A percentile compares a stretch with the other conserved stretches of the same genome.
These are phyloP conservation scores for Megalops cyprinoides DNA, from an alignment of 2,797 vertebrate species.

Conservation along the genomic window DNA sequence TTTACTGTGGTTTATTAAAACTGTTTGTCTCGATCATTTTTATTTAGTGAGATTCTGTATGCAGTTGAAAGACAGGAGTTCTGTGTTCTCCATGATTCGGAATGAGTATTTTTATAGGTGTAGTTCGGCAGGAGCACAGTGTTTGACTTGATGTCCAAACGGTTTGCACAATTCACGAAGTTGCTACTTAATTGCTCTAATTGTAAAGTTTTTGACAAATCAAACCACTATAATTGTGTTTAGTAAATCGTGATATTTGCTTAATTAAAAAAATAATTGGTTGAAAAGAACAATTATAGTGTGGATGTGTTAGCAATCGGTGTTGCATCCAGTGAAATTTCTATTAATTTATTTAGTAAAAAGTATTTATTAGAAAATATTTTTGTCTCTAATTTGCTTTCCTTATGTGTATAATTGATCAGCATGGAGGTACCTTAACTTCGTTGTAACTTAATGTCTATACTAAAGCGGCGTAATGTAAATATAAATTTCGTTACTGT, in stretches of 20 bases:
- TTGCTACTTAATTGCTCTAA: too few relatives aligned
- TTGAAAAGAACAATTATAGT: not conserved
- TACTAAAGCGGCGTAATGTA: too few relatives aligned
- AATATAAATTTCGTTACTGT: too few relatives aligned
- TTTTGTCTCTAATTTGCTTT: not conserved
- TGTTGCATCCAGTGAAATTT: not conserved
- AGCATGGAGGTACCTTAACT: too few relatives aligned
- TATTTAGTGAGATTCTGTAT: not conserved
- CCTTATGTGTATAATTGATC: too few relatives aligned
- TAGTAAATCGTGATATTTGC: too few relatives aligned
- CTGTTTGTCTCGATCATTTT: not conserved
- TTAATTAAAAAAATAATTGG: not conserved
- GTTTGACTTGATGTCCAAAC: too few relatives aligned
- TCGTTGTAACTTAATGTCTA: too few relatives aligned
- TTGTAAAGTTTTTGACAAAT: too few relatives aligned
- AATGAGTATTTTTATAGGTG: not conserved
- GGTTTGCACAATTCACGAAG: too few relatives aligned
- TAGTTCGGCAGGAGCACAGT: not conserved
- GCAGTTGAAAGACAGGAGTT: not conserved
- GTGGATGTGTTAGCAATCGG: not conserved
- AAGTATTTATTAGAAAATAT: not conserved
- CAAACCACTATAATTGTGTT: too few relatives aligned
- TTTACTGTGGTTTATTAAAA: not conserved
- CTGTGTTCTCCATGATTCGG: not conserved
- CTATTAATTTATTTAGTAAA: not conserved